Base-by-base conservation (phyloP, 2,888 invertebrate species). In the Volucella inflata region DNA sequence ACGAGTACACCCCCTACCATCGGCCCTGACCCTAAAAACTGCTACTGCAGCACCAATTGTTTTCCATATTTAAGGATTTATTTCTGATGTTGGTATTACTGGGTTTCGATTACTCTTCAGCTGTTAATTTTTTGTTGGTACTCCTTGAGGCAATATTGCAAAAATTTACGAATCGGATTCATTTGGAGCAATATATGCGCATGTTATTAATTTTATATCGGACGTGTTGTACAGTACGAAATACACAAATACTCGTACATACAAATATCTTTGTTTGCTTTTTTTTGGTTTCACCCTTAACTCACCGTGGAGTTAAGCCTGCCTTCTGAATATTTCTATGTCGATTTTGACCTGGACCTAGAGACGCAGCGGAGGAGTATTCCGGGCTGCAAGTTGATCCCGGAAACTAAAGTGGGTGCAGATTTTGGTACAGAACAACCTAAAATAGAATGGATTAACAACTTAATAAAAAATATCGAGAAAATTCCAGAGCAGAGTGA, bases 161-260 rank as follows among this genome's bases (percentile, higher is more conserved):
- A 10, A 62, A 17, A 17, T 60, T 42, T 62, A 16, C 21, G 21
- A 38, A 46, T 44, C 30, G 44, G 36, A 17, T 57, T 46, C 36
- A 14, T 16, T 57, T 30, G 36, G 46, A 42, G 51, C 40, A 38
- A 36, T 65, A 40, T 48, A 11, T 65, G 55, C 64, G 55, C 64
- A 48, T 55, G 46, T 17, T 55, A 57, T 75, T 65, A 65, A 64
- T 40, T 48, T 48, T 55, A 38, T 57, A 64, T 65, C 64, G 55
- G 40, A 53, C 65, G 36, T 17, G 17, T n/a, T 55, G 44, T n/a
- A 11, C 2, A 12, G 4, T 2, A 8, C 21, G 4, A 30, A 12
- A 17, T 30, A 53, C 53, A 21, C 53, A 30, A 1, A 1, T 10
- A n/a, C n/a, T n/a, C n/a, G n/a, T n/a, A n/a, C n/a, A n/a, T n/a